Evolutionary conservation across 1,140 invertebrate genomes (phyloP).

Genomic region (Drosophila oshimai): DNA sequence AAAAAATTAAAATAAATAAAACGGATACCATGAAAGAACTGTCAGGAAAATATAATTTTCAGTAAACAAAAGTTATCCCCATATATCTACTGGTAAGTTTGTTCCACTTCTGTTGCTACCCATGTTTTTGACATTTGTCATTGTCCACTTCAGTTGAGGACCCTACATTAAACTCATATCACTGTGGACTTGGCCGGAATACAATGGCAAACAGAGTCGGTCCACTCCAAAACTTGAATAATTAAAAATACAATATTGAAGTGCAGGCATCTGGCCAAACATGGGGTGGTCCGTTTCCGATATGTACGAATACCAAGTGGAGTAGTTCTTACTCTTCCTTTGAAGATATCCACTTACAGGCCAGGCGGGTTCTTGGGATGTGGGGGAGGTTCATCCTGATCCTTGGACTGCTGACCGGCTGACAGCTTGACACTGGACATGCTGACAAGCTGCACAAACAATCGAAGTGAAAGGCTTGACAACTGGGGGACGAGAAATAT

Average conservation of each 20-base stretch:
- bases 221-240: constrained; percentile 60
- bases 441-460: constrained; percentile 63
- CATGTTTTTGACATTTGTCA: constrained; percentile 50
- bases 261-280: constrained; percentile 55
- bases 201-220: constrained; percentile 15
- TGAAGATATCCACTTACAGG: constrained; percentile 39
- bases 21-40: too few species aligned
- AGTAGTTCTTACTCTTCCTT: neutral
- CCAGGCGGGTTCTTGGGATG: neutral
- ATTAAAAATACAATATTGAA: constrained; percentile 71
- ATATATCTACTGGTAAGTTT: neutral
- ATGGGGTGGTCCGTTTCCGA: constrained; percentile 13
- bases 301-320: neutral
- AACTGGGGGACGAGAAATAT: neutral
- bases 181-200: neutral
- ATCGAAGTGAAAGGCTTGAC: constrained; percentile 37
- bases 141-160: constrained; percentile 26
- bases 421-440: constrained; percentile 31
- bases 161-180: constrained; percentile 45
- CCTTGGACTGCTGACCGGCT: too few species aligned
- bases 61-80: neutral
- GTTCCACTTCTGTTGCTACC: neutral
- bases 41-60: too few species aligned
- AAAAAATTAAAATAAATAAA: too few species aligned
- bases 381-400: constrained; percentile 3